Percentiles rank a stretch among this genome's conserved stretches.
Conservation (phyloP, 1,140 invertebrate genomes). For the Penaeus japonicus region DNA sequence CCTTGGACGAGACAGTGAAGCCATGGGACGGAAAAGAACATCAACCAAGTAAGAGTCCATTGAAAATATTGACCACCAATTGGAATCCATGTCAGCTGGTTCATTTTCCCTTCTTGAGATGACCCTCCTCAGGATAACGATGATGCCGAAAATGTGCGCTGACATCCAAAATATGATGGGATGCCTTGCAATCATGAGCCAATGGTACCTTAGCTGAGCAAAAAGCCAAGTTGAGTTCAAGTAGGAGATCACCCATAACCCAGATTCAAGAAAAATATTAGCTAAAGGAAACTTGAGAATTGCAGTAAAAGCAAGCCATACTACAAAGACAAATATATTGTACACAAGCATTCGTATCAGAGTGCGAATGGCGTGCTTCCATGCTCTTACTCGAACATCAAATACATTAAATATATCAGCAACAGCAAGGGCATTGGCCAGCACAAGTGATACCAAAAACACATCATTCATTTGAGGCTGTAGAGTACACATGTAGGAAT, state of each 20-base stretch:
- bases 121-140: conserved; percentile 23
- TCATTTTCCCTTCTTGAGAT: conserved; percentile 6
- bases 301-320: conserved; percentile 46
- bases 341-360: conserved; percentile 27
- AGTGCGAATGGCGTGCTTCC: conserved; percentile 27
- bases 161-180: conserved; percentile 39
- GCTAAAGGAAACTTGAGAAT: conserved; percentile 20
- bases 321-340: conserved; percentile 28
- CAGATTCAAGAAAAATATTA: conserved; percentile 14
- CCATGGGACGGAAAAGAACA: conserved; percentile 63
- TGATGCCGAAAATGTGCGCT: not conserved
- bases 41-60: conserved; percentile 61
- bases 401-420: conserved; percentile 43
- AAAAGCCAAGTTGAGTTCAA: conserved; percentile 38
- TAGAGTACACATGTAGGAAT: conserved; percentile 41
- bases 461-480: conserved; percentile 51
- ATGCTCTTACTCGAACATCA: conserved; percentile 27
- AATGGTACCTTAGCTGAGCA: conserved; percentile 36
- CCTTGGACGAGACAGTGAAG: conserved; percentile 58
- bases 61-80: conserved; percentile 61
- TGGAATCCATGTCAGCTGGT: conserved; percentile 21
- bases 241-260: conserved; percentile 23
- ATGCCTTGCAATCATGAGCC: conserved; percentile 45
- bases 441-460: conserved; percentile 35
- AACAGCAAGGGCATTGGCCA: conserved; percentile 36